Base-by-base conservation (phyloP, 2,888 invertebrate genomes). In the Spicauda simplicius region DNA sequence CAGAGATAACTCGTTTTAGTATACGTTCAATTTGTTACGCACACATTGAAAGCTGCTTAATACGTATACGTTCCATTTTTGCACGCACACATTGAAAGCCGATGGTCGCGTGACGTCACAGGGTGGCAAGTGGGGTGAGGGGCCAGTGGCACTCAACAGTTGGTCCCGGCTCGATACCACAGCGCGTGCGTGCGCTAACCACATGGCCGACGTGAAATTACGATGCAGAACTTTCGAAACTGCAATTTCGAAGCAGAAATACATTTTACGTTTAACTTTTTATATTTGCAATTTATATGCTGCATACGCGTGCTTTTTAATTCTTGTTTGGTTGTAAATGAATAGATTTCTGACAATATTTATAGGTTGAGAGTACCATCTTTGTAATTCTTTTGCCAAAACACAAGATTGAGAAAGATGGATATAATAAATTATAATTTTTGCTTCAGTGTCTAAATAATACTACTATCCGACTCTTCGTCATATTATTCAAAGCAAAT, bases 161-260 rank as follows among this genome's bases (percentile, higher is more conserved):
- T 91, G 90, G 91, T 87, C 85, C 71, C 80, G 66, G 86, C 85
- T 89, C 89, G 84, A 90, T 88, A 88, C 81, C 76, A 80, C 77
- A 82, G 88, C 88, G 88, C 89, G 87, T 91, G 90, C 90, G 89
- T 88, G 88, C 76, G 77, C 62, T 80, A 85, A 83, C 82, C 88
- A 87, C 85, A 84, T 84, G 82, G 80, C 73, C 77, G 75, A 73
- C 77, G 65, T 53, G 30, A 65, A 65, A 65, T 65, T 59, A 54
- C 58, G 41, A 58, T 59, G 53, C 72, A 69, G 71, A 71, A 73
- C 70, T 67, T 72, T 72, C 66, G 70, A 70, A 71, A 72, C 57
- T 64, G 52, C 56, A 52, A 56, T 64, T 50, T 64, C n/a, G 10
- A 11, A 30, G 48, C 30, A 25, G 16, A 45, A 59, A 30, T 57